Evolutionary conservation across 2,888 invertebrate genomes (phyloP).

Genomic region (Encarsia formosa): DNA sequence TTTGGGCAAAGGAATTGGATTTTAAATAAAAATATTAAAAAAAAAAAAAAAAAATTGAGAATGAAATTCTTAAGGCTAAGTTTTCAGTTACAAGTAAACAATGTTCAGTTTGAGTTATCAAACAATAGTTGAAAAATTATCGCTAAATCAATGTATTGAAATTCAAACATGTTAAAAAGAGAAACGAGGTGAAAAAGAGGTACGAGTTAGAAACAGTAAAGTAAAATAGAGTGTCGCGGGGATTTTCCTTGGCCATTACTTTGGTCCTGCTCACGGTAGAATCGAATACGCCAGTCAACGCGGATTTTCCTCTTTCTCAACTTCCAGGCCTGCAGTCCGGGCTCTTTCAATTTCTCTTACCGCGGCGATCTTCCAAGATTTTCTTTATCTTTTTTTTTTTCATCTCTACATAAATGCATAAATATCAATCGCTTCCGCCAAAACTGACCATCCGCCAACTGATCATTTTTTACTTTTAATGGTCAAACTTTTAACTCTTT

Average conservation of each 20-base stretch:
- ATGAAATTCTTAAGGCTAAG: too few relatives aligned
- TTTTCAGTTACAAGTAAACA: too few relatives aligned
- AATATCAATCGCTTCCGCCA: slow-evolving; percentile 24
- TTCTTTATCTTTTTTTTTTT: too few relatives aligned
- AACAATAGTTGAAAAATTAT: too few relatives aligned
- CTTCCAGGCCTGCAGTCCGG: background rate
- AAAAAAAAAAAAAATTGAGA: too few relatives aligned
- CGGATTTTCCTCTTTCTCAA: slow-evolving; percentile 5
- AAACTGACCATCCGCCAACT: background rate
- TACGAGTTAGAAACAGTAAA: background rate
- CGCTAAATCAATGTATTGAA: too few relatives aligned
- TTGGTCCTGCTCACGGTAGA: slow-evolving; percentile 9
- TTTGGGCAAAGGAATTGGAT: too few relatives aligned
- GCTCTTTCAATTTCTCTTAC: slow-evolving; percentile 26
- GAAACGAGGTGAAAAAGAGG: background rate
- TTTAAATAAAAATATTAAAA: too few relatives aligned
- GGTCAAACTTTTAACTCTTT: too few relatives aligned
- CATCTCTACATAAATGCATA: slow-evolving; percentile 21
- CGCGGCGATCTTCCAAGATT: slow-evolving; percentile 19
- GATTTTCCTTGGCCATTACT: slow-evolving; percentile 24
- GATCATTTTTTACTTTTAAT: slow-evolving; percentile 17
- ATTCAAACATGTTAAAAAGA: too few relatives aligned
- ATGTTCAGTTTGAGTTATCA: too few relatives aligned
- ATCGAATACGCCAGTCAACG: slow-evolving; percentile 22
- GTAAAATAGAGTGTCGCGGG: slow-evolving; percentile 12